Conservation (phyloP, 2,797 vertebrate genomes). For the Manis pentadactyla region DNA sequence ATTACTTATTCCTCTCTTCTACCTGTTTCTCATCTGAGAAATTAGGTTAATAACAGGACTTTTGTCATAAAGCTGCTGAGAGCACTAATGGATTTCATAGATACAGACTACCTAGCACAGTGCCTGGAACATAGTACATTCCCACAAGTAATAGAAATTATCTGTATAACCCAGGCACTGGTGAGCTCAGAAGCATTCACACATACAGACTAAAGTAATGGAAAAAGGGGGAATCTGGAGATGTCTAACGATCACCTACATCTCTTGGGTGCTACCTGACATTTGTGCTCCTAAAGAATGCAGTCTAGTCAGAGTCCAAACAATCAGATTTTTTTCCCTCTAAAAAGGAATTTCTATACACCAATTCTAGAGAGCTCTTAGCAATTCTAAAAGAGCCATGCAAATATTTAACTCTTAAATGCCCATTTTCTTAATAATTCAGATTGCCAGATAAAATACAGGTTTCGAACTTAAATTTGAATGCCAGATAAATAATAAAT, state of each 20-base stretch:
- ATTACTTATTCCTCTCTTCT: neutral
- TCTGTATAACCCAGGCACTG: neutral
- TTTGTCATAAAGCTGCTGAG: neutral
- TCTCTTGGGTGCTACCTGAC: neutral
- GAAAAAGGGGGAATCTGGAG: neutral
- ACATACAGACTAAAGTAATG: neutral
- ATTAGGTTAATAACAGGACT: neutral
- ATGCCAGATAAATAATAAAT: conserved; percentile 38
- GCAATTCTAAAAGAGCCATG: neutral
- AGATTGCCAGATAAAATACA: conserved; percentile 38
- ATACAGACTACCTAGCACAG: neutral
- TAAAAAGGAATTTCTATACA: neutral
- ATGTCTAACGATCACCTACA: neutral
- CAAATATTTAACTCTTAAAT: conserved; percentile 51
- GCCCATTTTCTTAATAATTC: conserved; percentile 25
- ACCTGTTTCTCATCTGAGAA: neutral
- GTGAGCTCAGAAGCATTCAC: neutral
- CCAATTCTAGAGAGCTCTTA: neutral
- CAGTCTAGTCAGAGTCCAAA: neutral
- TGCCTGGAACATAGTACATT: neutral
- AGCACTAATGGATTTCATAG: neutral
- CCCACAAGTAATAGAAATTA: neutral
- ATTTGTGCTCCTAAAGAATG: neutral
- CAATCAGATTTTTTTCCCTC: neutral
- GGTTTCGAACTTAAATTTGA: conserved; percentile 22